Conservation (phyloP, 2,797 vertebrate genomes). For the Eulemur mongoz region DNA sequence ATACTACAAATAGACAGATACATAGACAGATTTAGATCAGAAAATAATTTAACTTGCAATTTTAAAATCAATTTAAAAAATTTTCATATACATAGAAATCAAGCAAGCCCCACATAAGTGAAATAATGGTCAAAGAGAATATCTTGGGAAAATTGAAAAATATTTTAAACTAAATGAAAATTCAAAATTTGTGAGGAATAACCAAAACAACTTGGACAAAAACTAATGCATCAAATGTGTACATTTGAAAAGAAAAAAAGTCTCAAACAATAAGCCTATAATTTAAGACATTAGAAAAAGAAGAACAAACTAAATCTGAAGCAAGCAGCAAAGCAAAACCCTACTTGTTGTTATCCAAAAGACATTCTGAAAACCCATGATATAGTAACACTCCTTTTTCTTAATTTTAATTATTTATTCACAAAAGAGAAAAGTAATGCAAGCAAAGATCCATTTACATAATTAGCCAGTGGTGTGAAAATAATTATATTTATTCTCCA, state of each 20-base stretch:
- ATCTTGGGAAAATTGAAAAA: not conserved
- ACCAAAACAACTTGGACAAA: not conserved
- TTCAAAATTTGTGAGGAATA: not conserved
- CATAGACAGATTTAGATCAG: not conserved
- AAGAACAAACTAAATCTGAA: not conserved
- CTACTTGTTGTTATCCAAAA: not conserved
- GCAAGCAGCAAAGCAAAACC: not conserved
- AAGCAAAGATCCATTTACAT: conserved; percentile 30
- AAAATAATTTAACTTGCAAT: not conserved
- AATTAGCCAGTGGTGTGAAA: conserved; percentile 34
- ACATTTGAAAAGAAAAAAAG: not conserved
- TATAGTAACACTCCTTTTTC: conserved; percentile 27
- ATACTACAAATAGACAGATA: not conserved
- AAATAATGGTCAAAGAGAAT: not conserved
- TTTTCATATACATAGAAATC: not conserved
- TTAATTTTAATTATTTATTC: conserved; percentile 64
- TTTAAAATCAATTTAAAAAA: not conserved
- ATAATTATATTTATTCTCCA: conserved; percentile 52
- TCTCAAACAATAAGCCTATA: not conserved
- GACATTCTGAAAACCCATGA: not conserved
- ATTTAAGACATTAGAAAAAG: not conserved
- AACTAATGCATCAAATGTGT: not conserved
- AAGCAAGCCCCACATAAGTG: not conserved
- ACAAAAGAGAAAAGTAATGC: conserved; percentile 10
- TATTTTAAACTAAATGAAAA: not conserved